A percentile compares a stretch with the other conserved stretches of the same genome.
These are phyloP conservation scores for Pseudococcus longispinus DNA, from an alignment of 2,888 invertebrate genomes.

Conservation along the genomic window DNA sequence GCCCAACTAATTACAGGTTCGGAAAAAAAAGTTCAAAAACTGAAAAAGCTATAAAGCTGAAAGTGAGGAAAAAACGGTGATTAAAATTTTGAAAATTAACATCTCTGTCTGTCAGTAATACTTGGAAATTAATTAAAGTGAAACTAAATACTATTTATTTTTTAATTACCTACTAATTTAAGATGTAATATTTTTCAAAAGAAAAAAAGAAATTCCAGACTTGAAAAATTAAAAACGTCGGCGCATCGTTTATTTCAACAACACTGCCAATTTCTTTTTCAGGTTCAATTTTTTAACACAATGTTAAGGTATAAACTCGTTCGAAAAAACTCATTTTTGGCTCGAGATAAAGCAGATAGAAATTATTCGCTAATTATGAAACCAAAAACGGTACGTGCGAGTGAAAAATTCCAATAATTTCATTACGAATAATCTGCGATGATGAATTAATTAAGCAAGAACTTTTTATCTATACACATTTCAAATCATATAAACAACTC, in stretches of 20 bases:
- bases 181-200: background rate
- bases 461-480: background rate
- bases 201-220: background rate
- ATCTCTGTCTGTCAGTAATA: background rate
- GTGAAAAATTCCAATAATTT: constrained; percentile 41
- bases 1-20: background rate
- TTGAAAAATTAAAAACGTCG: background rate
- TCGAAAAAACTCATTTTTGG: background rate
- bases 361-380: constrained; percentile 18
- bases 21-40: background rate
- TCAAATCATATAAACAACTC: background rate
- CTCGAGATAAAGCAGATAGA: background rate
- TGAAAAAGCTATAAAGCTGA: background rate
- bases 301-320: background rate
- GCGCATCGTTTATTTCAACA: background rate
- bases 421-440: constrained; percentile 38
- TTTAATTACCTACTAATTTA: background rate
- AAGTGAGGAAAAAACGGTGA: background rate
- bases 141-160: background rate
- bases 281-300: background rate
- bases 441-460: constrained; percentile 20
- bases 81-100: background rate
- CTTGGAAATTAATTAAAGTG: background rate
- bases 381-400: constrained; percentile 30
- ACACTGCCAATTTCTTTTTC: background rate